A percentile compares a stretch with the other conserved stretches of the same genome.
phyloP scores from a whole-genome alignment of 1,140 invertebrate species.

The Calliphora vicina region DNA sequence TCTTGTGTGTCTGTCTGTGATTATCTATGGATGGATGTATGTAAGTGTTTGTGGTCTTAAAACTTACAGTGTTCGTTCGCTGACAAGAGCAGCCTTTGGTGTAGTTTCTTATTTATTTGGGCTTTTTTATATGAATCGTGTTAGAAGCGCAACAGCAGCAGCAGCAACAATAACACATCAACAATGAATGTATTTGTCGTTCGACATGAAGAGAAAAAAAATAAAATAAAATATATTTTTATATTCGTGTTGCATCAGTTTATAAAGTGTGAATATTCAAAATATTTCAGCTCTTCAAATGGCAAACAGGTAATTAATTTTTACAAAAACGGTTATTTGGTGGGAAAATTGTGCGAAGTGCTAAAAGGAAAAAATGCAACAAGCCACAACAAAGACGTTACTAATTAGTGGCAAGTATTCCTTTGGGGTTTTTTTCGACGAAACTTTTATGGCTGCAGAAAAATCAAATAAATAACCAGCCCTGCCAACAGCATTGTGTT shows the following conservation, averaged over 20 bases:
- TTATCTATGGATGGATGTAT: not conserved
- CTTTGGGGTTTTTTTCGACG: not conserved
- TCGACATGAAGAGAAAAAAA: not conserved
- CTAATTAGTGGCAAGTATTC: not conserved
- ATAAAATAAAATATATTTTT: constrained; percentile 1
- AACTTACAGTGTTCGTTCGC: not conserved
- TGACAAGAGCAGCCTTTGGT: constrained; percentile 7
- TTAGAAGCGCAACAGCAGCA: not conserved
- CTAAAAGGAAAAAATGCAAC: not conserved
- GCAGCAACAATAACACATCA: not conserved
- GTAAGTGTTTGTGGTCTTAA: not conserved
- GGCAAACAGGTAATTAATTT: constrained; percentile 29
- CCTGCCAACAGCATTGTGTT: too few relatives aligned
- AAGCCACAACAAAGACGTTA: not conserved
- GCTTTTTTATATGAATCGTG: not conserved
- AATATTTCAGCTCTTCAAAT: constrained; percentile 29
- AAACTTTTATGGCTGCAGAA: too few relatives aligned
- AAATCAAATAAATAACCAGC: too few relatives aligned
- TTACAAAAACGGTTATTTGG: constrained; percentile 28
- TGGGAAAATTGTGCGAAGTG: constrained; percentile 5
- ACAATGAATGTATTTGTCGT: not conserved
- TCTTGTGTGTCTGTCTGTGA: not conserved
- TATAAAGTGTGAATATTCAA: constrained; percentile 34
- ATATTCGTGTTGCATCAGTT: constrained; percentile 34
- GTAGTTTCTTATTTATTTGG: not conserved